Percentiles rank a stretch among this genome's conserved stretches.
These are phyloP conservation scores for Tadarida brasiliensis DNA, from an alignment of 2,797 vertebrate genomes.

Conservation along the genomic window DNA sequence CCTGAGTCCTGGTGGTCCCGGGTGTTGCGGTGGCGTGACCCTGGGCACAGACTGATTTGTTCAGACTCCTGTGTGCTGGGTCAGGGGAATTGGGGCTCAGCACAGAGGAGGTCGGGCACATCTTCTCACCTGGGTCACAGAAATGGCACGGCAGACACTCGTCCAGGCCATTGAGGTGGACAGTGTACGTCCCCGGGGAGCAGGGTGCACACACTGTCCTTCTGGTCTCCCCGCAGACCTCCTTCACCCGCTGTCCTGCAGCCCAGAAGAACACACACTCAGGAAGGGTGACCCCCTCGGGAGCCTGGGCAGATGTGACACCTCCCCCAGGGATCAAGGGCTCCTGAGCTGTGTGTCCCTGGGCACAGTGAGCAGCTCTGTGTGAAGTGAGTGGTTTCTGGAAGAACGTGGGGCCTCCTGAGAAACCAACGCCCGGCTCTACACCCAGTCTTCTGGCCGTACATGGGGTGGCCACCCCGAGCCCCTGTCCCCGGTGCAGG, in stretches of 20 bases:
- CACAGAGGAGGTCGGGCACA: no score
- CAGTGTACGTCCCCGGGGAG: not conserved
- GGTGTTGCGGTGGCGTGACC: no score
- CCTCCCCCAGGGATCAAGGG: rapidly evolving
- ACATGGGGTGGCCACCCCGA: rapidly evolving
- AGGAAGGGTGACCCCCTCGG: rapidly evolving
- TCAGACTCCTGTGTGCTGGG: no score
- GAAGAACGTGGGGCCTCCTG: not conserved
- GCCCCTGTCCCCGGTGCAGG: rapidly evolving
- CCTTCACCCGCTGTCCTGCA: slow-evolving; percentile 67
- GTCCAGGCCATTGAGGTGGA: slow-evolving; percentile 71
- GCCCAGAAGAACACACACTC: not conserved
- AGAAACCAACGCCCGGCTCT: not conserved
- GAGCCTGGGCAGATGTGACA: rapidly evolving
- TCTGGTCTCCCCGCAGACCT: not conserved
- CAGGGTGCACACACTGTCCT: slow-evolving; percentile 62
- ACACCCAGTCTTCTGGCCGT: no score
- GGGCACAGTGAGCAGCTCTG: not conserved
- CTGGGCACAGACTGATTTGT: no score
- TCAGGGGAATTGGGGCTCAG: no score
- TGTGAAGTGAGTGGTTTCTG: no score
- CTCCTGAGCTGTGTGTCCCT: not conserved
- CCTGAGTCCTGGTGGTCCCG: no score
- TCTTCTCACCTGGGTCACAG: slow-evolving; percentile 73
- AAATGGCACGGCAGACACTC: slow-evolving; percentile 73